Evolutionary conservation across 35 echinoderm and acorn worm genomes (phyloP), one percentile per base, ranked within the genome.

Genomic region (Anneissia japonica): DNA sequence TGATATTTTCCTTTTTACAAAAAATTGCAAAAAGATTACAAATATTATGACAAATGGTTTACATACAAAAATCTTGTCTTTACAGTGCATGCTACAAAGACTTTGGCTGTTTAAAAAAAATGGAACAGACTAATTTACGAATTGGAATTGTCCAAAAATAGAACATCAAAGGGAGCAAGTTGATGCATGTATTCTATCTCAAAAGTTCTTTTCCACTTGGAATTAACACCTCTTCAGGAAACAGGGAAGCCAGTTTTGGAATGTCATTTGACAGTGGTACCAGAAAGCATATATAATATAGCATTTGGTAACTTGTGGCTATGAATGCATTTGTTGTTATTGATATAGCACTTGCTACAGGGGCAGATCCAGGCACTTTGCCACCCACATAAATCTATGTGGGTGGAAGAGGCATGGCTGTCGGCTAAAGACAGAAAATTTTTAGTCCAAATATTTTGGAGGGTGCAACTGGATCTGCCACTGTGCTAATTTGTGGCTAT

Each of bases 31-130:
- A 45, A 45, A 45, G 4, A 7, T 7, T 16, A 7, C 4, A 4
- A 45, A 45, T 7, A 45, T 64, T 64, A 64, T 16, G 51, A 64
- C 51, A 64, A 64, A 64, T 23, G 51, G 21, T 64, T 26, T 23
- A 64, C 51, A 26, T 64, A 64, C 51, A 64, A 64, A 64, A 64
- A 64, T 64, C 51, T 64, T 64, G 51, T 64, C 51, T 64, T 23
- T 23, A 64, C 51, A 64, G 19, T 64, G 21, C 51, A 64, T 64
- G 51, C 51, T 64, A 64, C 51, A 64, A 64, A 64, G 51, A 64
- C 51, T 64, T 64, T 64, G 51, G 51, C 51, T 64, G 51, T 64
- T 64, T 64, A 64, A 64, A 64, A n/a, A n/a, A 64, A 64, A 64
- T 64, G 51, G 51, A 64, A 64, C 51, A 19, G 40, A 14, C 14